Evolutionary conservation across 2,888 invertebrate genomes (phyloP).

Genomic region (Lepeophtheirus nordmannii): DNA sequence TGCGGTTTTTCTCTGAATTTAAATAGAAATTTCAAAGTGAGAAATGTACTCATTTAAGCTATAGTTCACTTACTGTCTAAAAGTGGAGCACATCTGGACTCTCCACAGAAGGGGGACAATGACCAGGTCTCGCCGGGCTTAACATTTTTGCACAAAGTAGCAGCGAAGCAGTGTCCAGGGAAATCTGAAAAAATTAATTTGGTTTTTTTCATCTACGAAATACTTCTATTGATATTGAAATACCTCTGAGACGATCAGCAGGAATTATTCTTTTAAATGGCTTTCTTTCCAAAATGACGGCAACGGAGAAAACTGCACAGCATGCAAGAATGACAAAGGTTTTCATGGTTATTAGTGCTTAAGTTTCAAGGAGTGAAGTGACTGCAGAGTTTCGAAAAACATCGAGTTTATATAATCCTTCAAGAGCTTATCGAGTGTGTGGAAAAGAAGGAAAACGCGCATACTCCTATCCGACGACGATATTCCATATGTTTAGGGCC

Average conservation of each 20-base stretch:
- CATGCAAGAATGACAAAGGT: conserved; percentile 41
- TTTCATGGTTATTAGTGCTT: conserved; percentile 28
- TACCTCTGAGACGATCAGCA: conserved; percentile 77
- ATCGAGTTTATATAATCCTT: no score
- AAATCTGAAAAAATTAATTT: conserved; percentile 46
- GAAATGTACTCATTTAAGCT: no score
- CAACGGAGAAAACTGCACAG: conserved; percentile 40
- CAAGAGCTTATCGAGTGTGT: no score
- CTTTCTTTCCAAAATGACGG: conserved; percentile 41
- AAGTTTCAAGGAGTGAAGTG: no score
- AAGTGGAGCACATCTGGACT: conserved; percentile 57
- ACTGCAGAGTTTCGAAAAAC: no score
- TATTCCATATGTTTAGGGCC: no score
- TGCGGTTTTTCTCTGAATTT: conserved; percentile 29
- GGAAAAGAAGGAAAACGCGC: no score
- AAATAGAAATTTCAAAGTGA: no score
- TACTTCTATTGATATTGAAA: conserved; percentile 27
- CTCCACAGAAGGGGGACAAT: conserved; percentile 73
- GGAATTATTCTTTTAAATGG: conserved; percentile 68
- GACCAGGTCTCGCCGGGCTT: conserved; percentile 74
- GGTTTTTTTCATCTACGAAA: no score
- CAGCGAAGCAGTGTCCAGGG: conserved; percentile 78
- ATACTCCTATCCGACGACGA: no score
- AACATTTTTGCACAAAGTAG: conserved; percentile 70
- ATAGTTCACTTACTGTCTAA: neutral